These are phyloP conservation scores for Rhinopithecus roxellana DNA, from an alignment of 2,113 vertebrate species.

Conservation along the genomic window DNA sequence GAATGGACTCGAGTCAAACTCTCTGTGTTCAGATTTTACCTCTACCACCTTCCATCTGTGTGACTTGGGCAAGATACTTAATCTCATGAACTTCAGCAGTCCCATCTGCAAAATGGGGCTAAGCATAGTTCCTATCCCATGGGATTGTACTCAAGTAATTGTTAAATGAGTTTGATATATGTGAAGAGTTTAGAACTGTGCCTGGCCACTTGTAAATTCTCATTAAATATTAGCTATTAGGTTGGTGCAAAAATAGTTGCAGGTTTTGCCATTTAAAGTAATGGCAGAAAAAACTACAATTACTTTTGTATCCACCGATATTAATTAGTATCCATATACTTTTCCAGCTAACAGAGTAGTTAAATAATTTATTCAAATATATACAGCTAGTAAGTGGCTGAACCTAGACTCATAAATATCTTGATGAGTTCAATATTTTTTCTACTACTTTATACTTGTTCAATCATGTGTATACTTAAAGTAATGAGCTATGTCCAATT, in stretches of 20 bases:
- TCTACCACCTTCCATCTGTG: background rate
- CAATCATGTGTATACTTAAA: background rate
- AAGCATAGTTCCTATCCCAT: background rate
- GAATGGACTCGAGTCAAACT: background rate
- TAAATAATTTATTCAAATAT: background rate
- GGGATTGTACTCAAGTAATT: background rate
- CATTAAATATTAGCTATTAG: background rate
- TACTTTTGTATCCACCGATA: too few relatives aligned
- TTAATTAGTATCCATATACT: background rate
- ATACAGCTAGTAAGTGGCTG: background rate
- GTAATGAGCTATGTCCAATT: background rate
- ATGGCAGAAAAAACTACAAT: too few relatives aligned
- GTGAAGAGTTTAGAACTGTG: background rate
- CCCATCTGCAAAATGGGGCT: background rate
- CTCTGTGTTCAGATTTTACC: background rate
- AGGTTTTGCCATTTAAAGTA: too few relatives aligned
- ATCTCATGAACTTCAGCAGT: background rate
- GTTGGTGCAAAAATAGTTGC: too few relatives aligned
- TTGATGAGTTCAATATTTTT: background rate
- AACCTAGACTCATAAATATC: background rate
- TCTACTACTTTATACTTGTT: background rate
- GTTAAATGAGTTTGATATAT: background rate
- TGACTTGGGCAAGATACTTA: background rate
- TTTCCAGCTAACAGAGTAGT: background rate
- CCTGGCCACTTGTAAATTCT: background rate